Evolutionary conservation across 1,140 invertebrate genomes (phyloP).

Genomic region (Apocrypta bakeri): DNA sequence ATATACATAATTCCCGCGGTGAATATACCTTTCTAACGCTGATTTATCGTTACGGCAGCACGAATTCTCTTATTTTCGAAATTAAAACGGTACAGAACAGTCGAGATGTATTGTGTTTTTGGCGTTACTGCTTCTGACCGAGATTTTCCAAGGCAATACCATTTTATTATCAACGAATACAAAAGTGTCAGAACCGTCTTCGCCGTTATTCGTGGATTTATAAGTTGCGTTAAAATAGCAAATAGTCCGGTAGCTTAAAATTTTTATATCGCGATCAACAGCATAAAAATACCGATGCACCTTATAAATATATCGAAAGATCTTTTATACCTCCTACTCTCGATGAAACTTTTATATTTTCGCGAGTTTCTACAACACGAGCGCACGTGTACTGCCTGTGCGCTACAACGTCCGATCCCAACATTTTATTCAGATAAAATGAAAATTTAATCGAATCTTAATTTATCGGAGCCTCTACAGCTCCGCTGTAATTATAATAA

Average conservation of each 20-base stretch:
- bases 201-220: background rate
- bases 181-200: background rate
- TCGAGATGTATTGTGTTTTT: background rate
- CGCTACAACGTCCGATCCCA: background rate
- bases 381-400: too few species aligned
- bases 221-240: background rate
- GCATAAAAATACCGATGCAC: background rate
- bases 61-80: background rate
- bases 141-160: too few species aligned
- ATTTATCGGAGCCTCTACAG: background rate
- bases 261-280: too few species aligned
- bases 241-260: background rate
- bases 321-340: too few species aligned
- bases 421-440: background rate
- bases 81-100: background rate
- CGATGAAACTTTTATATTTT: background rate
- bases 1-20: background rate
- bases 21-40: background rate
- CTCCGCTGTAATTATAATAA: background rate
- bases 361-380: background rate
- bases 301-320: background rate
- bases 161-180: background rate
- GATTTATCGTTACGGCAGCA: background rate
- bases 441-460: background rate
- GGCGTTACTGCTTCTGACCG: too few species aligned